A percentile compares a stretch with the other conserved stretches of the same genome.
Conservation (phyloP, 2,113 vertebrate genomes). For the Macquaria australasica region DNA sequence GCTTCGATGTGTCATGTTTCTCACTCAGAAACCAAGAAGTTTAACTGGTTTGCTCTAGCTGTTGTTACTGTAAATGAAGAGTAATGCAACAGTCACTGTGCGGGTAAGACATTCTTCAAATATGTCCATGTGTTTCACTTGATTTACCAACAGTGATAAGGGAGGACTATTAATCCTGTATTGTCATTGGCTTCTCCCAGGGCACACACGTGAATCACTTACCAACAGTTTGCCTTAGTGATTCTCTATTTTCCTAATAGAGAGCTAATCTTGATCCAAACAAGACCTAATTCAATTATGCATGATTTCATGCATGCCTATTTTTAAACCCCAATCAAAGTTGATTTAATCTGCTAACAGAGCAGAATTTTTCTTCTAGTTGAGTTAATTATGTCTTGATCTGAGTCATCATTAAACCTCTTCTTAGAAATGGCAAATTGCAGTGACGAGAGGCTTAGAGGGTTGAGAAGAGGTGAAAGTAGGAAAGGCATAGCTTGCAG, state of each 20-base stretch:
- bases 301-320: slow-evolving; percentile 14
- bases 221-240: background rate
- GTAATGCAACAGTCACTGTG: background rate
- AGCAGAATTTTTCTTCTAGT: slow-evolving; percentile 20
- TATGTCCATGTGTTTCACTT: background rate
- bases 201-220: slow-evolving; percentile 5
- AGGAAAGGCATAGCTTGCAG: slow-evolving; percentile 4
- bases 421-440: slow-evolving; percentile 43
- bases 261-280: slow-evolving; percentile 16
- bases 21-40: background rate
- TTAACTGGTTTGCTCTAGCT: background rate
- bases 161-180: background rate
- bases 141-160: slow-evolving; percentile 2
- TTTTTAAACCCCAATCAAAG: slow-evolving; percentile 23
- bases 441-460: slow-evolving; percentile 43
- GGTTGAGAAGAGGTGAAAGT: slow-evolving; percentile 27
- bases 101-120: background rate
- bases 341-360: slow-evolving; percentile 42
- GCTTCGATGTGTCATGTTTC: background rate
- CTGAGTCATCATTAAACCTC: slow-evolving; percentile 45
- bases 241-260: background rate
- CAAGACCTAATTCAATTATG: slow-evolving; percentile 48
- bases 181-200: background rate
- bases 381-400: slow-evolving; percentile 52
- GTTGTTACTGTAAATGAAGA: background rate